phyloP scores from a whole-genome alignment of 2,797 vertebrate species.

The Mormyrops boulengeri region DNA sequence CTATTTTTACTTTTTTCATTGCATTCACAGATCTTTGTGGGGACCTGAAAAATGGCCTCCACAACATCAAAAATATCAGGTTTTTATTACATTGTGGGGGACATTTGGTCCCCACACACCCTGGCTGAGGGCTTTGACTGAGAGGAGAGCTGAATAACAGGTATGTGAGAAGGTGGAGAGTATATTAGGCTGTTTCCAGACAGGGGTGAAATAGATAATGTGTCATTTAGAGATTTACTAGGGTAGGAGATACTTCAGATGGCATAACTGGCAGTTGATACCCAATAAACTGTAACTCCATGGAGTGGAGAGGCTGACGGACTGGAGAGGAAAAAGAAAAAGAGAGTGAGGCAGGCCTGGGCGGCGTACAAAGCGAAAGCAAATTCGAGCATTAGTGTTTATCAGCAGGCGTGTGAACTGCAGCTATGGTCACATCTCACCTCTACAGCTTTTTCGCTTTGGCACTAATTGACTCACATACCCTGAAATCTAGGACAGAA shows the following conservation, averaged over 20 bases:
- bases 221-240: background rate
- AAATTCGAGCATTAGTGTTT: background rate
- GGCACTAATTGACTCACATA: background rate
- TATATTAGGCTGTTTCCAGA: background rate
- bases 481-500: background rate
- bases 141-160: background rate
- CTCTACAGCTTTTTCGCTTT: background rate
- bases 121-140: background rate
- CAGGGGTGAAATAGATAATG: background rate
- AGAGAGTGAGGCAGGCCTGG: background rate
- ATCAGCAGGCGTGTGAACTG: background rate
- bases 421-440: background rate
- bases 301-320: background rate
- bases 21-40: background rate
- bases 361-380: background rate
- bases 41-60: background rate
- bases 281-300: background rate
- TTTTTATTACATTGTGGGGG: background rate
- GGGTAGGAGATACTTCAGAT: background rate
- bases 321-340: background rate
- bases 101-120: background rate
- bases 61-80: background rate
- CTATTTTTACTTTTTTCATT: background rate
- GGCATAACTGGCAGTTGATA: background rate
- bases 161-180: background rate